Evolutionary conservation across 2,888 invertebrate species (phyloP), one percentile per base, ranked within the genome.

Genomic region (Tenthredo mesomela): DNA sequence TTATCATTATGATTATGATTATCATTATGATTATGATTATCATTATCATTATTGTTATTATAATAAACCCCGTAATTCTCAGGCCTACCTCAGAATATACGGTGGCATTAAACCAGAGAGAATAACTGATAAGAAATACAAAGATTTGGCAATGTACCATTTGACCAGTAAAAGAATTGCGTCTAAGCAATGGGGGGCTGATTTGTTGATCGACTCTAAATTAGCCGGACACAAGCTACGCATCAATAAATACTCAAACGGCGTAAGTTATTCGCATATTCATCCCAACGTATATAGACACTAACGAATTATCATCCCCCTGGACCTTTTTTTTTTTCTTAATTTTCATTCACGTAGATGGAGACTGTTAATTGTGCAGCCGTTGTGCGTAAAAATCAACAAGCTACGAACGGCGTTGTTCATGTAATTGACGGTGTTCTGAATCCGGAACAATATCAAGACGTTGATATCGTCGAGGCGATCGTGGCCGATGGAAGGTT

Each of bases 311-410:
- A n/a, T 18, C 37, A 37, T n/a, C 4, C 50, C 50, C n/a, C 18
- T 18, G 18, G 6, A 50, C 18, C 50, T 6, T 50, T 18, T 18
- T 50, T 7, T 61, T 61, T 7, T 54, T 18, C n/a, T 15, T 15
- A 18, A 37, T 10, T 25, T 65, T 40, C 0, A 25, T 4, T 33
- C 21, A 21, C 61, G 10, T 18, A 84, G 84, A 84, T 95, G 87
- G 90, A 94, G 40, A 96, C 96, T 7, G 96, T 95, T 12, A 97
- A 97, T 91, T 97, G 97, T 91, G 95, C 95, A 29, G 94, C 94
- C 78, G 93, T 97, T 50, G 94, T 93, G 54, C 95, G 95, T 85
- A 93, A 94, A 43, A 96, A 97, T 91, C 95, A 95, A 88, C 92
- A 95, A 83, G 95, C 96, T 0, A 94, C 94, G 67, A 96, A 96